Base-by-base conservation (phyloP, 2,888 invertebrate species). In the Cephus runcator region DNA sequence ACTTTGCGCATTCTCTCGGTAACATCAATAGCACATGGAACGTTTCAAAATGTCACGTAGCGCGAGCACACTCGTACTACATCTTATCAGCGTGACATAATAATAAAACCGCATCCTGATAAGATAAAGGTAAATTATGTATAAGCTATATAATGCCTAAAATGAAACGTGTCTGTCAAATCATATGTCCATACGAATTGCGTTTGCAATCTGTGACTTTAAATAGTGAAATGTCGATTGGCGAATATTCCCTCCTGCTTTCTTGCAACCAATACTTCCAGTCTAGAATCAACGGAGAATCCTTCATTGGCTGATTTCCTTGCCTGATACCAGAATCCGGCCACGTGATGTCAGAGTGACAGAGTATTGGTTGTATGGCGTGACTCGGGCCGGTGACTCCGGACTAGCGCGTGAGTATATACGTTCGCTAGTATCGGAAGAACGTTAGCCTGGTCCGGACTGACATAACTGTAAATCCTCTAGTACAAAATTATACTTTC, bases 301-400 rank as follows among this genome's bases (percentile, higher is more conserved):
- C 9, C 71, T 12, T 34, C 31, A 71, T 71, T 71, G 71, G 71
- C 34, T 71, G 71, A 33, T 34, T 31, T 33, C 30, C 34, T 71
- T 34, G 71, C 30, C 6, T 34, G 71, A 71, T 11, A 71, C 34
- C 76, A 40, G 77, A 75, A 71, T 79, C 81, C 81, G 80, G 82
- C 83, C 83, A 82, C 82, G 81, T 82, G 82, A 80, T 83, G 75
- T 73, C 79, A 30, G 34, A 23, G 74, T 74, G 74, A 74, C 74
- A 74, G 74, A 74, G 36, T 30, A 75, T 76, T 79, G 81, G 76
- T 75, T 71, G 79, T 78, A 80, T 83, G 83, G 83, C 82, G 83
- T 83, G 83, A 83, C 75, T 31, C 77, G 74, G 77, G 76, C 79
- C 81, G 82, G 81, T 81, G 81, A 82, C 80, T 80, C 12, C 71